Percentiles rank a stretch among this genome's conserved stretches.
Conservation (phyloP, 2,797 vertebrate genomes). For the Eulemur mongoz region DNA sequence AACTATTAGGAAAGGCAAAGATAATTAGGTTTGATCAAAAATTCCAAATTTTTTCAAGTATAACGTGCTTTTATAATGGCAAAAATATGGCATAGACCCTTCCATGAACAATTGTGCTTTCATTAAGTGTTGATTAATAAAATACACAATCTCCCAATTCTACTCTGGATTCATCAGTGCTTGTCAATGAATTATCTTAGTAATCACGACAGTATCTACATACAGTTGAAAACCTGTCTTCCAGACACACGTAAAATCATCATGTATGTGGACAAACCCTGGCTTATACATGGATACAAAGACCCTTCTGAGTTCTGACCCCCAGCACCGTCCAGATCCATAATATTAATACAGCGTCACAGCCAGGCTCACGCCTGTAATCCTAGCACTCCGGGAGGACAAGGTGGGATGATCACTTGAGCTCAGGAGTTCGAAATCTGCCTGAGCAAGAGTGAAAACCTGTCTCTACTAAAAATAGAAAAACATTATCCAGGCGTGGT, state of each 20-base stretch:
- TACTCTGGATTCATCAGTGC: neutral
- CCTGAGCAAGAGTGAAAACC: neutral
- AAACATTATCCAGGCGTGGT: neutral
- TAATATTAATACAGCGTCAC: neutral
- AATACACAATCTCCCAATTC: neutral
- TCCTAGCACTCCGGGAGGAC: neutral
- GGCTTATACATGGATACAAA: neutral
- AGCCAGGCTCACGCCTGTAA: neutral
- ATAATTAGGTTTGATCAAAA: conserved; percentile 2
- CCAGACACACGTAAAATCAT: neutral
- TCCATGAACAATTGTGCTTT: neutral
- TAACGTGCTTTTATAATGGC: neutral
- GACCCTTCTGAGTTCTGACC: neutral
- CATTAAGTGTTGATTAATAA: neutral
- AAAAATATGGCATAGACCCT: neutral
- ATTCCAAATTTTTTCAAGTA: neutral
- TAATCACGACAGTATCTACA: neutral
- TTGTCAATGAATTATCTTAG: neutral
- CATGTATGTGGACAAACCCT: neutral
- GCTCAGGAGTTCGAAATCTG: neutral
- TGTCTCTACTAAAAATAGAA: neutral
- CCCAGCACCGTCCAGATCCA: neutral
- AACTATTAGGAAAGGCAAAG: neutral
- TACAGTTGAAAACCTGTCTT: neutral
- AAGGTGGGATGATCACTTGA: neutral